A percentile compares a stretch with the other conserved stretches of the same genome.
phyloP scores from a whole-genome alignment of 2,888 invertebrate genomes.

The Thereva unica region DNA sequence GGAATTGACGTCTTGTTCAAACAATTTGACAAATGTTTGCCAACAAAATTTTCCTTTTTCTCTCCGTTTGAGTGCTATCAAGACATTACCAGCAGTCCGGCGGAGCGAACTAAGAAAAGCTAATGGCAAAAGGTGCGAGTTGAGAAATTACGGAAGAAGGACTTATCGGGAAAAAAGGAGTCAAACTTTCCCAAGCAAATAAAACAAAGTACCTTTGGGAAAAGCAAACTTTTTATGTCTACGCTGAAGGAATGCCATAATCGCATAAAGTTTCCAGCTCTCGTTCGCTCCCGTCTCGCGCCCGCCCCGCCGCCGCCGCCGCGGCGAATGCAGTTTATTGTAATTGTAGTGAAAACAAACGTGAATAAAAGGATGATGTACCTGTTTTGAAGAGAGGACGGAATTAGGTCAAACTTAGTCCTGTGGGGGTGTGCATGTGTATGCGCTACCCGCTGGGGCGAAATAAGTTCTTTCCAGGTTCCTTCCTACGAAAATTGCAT shows the following conservation, averaged over 20 bases:
- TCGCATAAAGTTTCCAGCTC: background rate
- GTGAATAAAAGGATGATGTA: constrained; percentile 7
- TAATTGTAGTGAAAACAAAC: constrained; percentile 18
- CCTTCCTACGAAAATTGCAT: too few relatives aligned
- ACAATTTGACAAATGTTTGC: constrained; percentile 36
- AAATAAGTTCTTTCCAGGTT: background rate
- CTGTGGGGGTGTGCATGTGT: background rate
- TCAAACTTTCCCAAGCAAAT: constrained; percentile 4
- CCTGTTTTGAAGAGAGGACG: background rate
- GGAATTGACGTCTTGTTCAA: constrained; percentile 25
- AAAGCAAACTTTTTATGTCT: background rate
- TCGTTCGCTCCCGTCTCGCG: background rate
- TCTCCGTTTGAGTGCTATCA: constrained; percentile 3
- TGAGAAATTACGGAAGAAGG: constrained; percentile 2
- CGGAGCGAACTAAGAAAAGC: background rate
- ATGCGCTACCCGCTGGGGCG: background rate
- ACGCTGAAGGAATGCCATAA: background rate
- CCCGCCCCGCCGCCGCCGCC: background rate
- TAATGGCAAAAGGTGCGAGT: constrained; percentile 6
- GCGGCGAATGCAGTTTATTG: constrained; percentile 10
- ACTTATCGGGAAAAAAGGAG: background rate
- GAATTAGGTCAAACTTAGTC: constrained; percentile 10
- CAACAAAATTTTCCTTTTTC: constrained; percentile 26
- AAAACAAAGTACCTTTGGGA: background rate
- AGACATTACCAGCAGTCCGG: constrained; percentile 4